These are phyloP conservation scores for Trichopoda pennipes DNA, from an alignment of 2,888 invertebrate species.

Conservation along the genomic window DNA sequence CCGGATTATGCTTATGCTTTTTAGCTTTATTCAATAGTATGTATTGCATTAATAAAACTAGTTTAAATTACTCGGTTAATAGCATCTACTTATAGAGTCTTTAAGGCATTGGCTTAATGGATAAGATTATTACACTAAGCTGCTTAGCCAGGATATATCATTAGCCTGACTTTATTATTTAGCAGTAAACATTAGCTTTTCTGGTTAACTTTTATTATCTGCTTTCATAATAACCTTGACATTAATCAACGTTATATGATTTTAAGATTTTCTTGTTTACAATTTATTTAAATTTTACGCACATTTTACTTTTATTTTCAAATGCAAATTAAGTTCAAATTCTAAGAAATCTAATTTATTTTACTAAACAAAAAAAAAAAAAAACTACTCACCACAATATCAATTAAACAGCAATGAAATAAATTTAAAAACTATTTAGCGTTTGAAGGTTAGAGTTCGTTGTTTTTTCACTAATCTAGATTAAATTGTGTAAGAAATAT, in stretches of 20 bases:
- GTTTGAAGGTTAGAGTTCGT: conserved; percentile 58
- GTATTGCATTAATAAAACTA: too few species aligned
- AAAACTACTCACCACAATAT: conserved; percentile 21
- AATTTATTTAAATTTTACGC: conserved; percentile 38
- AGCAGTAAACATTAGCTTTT: too few species aligned
- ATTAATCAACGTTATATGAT: not conserved
- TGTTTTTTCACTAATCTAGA: conserved; percentile 50
- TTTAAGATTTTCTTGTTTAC: not conserved
- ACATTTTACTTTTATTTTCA: not conserved
- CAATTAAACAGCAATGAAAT: conserved; percentile 36
- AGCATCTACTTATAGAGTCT: too few species aligned
- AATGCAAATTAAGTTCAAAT: not conserved
- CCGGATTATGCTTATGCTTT: too few species aligned
- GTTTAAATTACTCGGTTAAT: too few species aligned
- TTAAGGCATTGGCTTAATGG: too few species aligned
- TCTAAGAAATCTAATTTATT: conserved; percentile 17
- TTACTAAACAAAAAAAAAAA: not conserved
- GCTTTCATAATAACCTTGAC: conserved; percentile 9
- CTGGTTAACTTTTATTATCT: too few species aligned
- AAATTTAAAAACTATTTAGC: conserved; percentile 37
- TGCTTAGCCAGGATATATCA: too few species aligned
- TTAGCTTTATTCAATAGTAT: too few species aligned
- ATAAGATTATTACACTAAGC: too few species aligned
- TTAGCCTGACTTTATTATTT: too few species aligned
- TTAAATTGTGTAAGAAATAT: conserved; percentile 45